These are phyloP conservation scores for Trissoscelio sp. DNA, from an alignment of 2,888 invertebrate species.

Conservation along the genomic window DNA sequence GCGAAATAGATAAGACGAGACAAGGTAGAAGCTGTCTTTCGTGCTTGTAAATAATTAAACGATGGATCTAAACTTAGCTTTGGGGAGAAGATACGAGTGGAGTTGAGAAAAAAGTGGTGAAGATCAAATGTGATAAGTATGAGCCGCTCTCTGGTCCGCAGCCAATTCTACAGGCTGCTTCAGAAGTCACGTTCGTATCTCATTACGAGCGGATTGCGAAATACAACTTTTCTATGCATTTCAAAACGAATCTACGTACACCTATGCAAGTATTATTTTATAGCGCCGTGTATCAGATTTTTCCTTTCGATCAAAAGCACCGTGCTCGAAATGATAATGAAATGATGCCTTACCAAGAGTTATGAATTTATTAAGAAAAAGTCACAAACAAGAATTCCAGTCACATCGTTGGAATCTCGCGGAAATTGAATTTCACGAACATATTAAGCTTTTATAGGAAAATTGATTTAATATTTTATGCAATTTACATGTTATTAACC, in stretches of 20 bases:
- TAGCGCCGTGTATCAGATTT: conserved; percentile 35
- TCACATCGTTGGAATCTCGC: conserved; percentile 29
- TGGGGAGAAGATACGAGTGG: conserved; percentile 21
- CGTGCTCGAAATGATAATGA: conserved; percentile 49
- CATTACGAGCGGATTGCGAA: conserved; percentile 55
- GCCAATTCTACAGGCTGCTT: conserved; percentile 47
- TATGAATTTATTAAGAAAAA: conserved; percentile 47
- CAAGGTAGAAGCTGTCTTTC: conserved; percentile 18
- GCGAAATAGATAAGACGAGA: conserved; percentile 32
- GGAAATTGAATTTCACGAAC: conserved; percentile 27
- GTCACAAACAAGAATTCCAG: conserved; percentile 38
- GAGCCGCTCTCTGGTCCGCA: conserved; percentile 41
- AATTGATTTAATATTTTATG: conserved; percentile 23
- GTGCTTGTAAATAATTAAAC: conserved; percentile 50
- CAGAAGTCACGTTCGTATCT: conserved; percentile 60
- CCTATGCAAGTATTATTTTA: conserved; percentile 43
- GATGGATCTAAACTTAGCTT: conserved; percentile 41
- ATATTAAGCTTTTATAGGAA: conserved; percentile 23
- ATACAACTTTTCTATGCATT: conserved; percentile 54
- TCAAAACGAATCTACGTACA: conserved; percentile 47
- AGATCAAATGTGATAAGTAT: conserved; percentile 48
- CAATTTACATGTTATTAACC: conserved; percentile 9
- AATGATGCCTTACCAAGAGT: conserved; percentile 31
- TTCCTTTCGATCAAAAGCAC: conserved; percentile 37
- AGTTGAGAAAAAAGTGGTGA: conserved; percentile 35